phyloP scores from a whole-genome alignment of 1,140 invertebrate species.

The Microplitis mediator region DNA sequence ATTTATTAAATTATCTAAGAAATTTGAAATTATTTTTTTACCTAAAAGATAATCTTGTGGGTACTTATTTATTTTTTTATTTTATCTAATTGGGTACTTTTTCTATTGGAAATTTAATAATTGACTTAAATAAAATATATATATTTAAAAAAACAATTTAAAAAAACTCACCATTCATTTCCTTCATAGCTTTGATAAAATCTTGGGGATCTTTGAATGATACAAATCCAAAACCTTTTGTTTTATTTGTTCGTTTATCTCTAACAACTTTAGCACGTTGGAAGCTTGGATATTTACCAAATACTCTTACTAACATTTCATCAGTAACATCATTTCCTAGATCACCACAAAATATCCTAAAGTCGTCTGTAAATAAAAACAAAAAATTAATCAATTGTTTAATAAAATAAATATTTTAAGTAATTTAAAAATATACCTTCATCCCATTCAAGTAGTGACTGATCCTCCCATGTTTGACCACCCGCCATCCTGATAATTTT shows the following conservation, averaged over 20 bases:
- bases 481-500: constrained; percentile 88
- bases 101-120: no score
- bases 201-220: constrained; percentile 98
- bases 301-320: constrained; percentile 90
- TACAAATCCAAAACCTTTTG: constrained; percentile 98
- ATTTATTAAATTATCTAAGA: no score
- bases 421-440: constrained; percentile 63
- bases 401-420: not conserved
- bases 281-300: constrained; percentile 95
- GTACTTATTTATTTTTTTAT: no score
- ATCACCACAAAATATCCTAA: constrained; percentile 98
- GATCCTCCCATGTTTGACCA: constrained; percentile 93
- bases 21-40: no score
- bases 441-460: constrained; percentile 89
- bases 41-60: no score
- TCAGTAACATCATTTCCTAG: constrained; percentile 99
- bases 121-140: no score
- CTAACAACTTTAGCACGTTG: constrained; percentile 93
- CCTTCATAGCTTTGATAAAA: constrained; percentile 97
- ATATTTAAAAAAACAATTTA: not conserved
- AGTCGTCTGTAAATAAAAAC: constrained; percentile 78
- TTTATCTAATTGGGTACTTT: no score
- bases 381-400: constrained; percentile 19
- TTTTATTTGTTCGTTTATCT: constrained; percentile 97
- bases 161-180: constrained; percentile 84